These are phyloP conservation scores for Hephaestus fuliginosus DNA, from an alignment of 2,797 vertebrate genomes.

Conservation along the genomic window DNA sequence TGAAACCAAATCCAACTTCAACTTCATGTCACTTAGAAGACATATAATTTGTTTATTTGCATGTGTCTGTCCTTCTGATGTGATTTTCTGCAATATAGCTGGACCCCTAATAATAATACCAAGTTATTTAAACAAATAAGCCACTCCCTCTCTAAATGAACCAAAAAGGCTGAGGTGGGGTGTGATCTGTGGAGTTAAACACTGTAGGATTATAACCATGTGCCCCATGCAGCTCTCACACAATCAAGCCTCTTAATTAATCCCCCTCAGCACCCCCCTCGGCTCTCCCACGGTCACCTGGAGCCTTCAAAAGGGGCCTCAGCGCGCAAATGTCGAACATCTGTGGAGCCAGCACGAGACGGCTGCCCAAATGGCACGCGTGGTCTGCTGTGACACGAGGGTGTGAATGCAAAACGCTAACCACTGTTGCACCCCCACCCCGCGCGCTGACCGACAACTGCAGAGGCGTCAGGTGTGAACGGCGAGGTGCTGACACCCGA, in stretches of 20 bases:
- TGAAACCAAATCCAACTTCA: not conserved
- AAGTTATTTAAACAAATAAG: not conserved
- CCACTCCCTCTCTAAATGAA: not conserved
- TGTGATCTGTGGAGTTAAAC: not conserved
- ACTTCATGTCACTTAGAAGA: not conserved
- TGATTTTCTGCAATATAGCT: not conserved
- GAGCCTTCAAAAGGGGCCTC: constrained; percentile 38
- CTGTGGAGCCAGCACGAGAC: constrained; percentile 47
- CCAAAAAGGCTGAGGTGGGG: not conserved
- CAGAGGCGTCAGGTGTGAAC: constrained; percentile 25
- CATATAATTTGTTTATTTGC: not conserved
- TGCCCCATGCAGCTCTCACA: not conserved
- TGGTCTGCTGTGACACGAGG: constrained; percentile 7
- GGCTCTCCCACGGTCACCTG: constrained; percentile 49
- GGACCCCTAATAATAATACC: not conserved
- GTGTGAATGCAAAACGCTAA: constrained; percentile 40
- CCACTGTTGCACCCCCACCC: not conserved
- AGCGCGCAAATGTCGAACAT: constrained; percentile 28
- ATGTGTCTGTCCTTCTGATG: not conserved
- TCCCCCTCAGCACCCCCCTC: no score
- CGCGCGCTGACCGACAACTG: constrained; percentile 33
- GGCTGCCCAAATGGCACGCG: constrained; percentile 68
- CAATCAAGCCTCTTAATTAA: constrained; percentile 20
- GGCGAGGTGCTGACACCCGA: constrained; percentile 11
- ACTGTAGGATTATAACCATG: not conserved